Evolutionary conservation across 2,113 vertebrate genomes (phyloP).

Genomic region (Nettapus auritus): DNA sequence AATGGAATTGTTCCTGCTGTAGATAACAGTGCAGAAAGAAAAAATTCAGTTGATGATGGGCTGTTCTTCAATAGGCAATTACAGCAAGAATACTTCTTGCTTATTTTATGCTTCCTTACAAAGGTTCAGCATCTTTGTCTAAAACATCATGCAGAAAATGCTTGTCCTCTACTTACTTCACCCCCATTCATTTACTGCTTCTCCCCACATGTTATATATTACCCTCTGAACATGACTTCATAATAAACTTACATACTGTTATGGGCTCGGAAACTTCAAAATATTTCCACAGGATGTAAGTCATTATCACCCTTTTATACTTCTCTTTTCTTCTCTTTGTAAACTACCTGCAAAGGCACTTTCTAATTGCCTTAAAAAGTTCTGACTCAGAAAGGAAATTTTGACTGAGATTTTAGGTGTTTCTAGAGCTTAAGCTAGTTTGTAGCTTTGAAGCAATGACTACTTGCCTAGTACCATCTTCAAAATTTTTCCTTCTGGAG

Average conservation of each 20-base stretch:
- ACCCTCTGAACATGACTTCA: neutral
- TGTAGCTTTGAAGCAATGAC: neutral
- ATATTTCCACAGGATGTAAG: neutral
- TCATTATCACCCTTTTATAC: neutral
- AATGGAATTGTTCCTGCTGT: neutral
- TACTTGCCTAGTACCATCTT: neutral
- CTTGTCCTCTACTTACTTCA: neutral
- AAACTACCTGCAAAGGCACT: neutral
- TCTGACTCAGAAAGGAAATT: neutral
- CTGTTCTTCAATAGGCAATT: neutral
- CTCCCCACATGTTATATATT: neutral
- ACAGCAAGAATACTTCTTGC: neutral
- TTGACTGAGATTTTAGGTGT: neutral
- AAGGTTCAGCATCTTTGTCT: neutral
- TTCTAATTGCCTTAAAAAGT: neutral
- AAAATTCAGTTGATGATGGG: neutral
- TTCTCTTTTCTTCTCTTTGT: neutral
- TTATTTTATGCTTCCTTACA: neutral
- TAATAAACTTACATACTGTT: neutral
- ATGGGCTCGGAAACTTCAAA: neutral
- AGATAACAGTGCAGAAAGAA: neutral
- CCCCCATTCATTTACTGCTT: neutral
- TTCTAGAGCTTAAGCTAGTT: neutral
- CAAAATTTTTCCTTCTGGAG: neutral
- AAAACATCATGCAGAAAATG: neutral